A percentile compares a stretch with the other conserved stretches of the same genome.
These are phyloP conservation scores for Poeciliopsis prolifica DNA, from an alignment of 2,113 vertebrate genomes.

Conservation along the genomic window DNA sequence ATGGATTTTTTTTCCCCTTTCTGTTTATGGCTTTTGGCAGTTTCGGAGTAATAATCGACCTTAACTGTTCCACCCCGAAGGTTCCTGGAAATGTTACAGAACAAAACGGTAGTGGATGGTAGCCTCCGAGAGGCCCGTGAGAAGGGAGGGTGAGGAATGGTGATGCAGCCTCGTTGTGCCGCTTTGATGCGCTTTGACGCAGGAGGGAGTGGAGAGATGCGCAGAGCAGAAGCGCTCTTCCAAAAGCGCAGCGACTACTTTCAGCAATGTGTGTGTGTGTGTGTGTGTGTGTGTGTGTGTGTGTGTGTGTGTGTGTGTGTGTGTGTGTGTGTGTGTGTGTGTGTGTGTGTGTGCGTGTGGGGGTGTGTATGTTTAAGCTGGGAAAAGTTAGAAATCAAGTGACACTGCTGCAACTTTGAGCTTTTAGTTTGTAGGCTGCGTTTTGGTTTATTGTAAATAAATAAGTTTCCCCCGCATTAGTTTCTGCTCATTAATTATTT, in stretches of 20 bases:
- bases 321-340: background rate
- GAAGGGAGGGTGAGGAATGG: slow-evolving; percentile 40
- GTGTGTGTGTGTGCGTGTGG: too few relatives aligned
- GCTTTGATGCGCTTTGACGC: slow-evolving; percentile 43
- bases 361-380: background rate
- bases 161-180: slow-evolving; percentile 38
- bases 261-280: background rate
- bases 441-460: background rate
- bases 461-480: background rate
- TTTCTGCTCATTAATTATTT: slow-evolving; percentile 1
- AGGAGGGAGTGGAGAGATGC: slow-evolving; percentile 32
- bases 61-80: slow-evolving; percentile 31
- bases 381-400: background rate
- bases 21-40: slow-evolving; percentile 23
- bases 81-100: slow-evolving; percentile 46
- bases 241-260: slow-evolving; percentile 12
- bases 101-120: slow-evolving; percentile 11
- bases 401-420: background rate
- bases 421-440: background rate
- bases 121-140: slow-evolving; percentile 44
- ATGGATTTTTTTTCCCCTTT: slow-evolving; percentile 10
- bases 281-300: too few relatives aligned
- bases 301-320: background rate
- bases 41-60: slow-evolving; percentile 45
- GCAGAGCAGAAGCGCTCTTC: slow-evolving; percentile 16